Base-by-base conservation (phyloP, 2,888 invertebrate genomes). In the Pheosia tremula region DNA sequence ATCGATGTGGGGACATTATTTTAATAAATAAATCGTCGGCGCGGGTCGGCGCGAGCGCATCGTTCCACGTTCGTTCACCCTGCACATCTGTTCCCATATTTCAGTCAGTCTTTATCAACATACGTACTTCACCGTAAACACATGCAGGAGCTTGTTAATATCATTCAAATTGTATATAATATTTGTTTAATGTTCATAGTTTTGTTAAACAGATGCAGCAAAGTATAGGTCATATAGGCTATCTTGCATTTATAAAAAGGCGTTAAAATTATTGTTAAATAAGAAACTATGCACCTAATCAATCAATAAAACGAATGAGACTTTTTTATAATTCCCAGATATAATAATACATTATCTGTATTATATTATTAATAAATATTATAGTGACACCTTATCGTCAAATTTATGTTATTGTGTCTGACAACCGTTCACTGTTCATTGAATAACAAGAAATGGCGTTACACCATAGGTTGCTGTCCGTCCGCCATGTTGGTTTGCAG, bases 61-160 rank as follows among this genome's bases (percentile, higher is more conserved):
- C 80, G 74, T 75, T 68, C 67, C 63, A 67, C 83, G 89, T 86
- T 88, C 91, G 71, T 89, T 91, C 87, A 91, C 86, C 91, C 84
- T 79, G 70, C 88, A 88, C 93, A 93, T 93, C 93, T 93, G 93
- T 89, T 93, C 87, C 77, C 84, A 86, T 86, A 90, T 91, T 90
- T 89, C 84, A 88, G 87, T 86, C 85, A 78, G 84, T 79, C 81
- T 85, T 81, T 87, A 89, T 89, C 87, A 84, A 80, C 74, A 74
- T 74, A 69, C 80, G 78, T 80, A 80, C 82, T 85, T 80, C 79
- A 85, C 84, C 77, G 72, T 77, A 68, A 79, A 81, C 67, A 71
- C 70, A 71, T 62, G 64, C 62, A 61, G 61, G 62, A 59, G 69
- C 67, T 74, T 76, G 75, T 76, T 74, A 71, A 56, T 56, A n/a